Percentiles rank a stretch among this genome's conserved stretches.
Conservation (phyloP, 2,888 invertebrate species). For the Anorthoa munda region DNA sequence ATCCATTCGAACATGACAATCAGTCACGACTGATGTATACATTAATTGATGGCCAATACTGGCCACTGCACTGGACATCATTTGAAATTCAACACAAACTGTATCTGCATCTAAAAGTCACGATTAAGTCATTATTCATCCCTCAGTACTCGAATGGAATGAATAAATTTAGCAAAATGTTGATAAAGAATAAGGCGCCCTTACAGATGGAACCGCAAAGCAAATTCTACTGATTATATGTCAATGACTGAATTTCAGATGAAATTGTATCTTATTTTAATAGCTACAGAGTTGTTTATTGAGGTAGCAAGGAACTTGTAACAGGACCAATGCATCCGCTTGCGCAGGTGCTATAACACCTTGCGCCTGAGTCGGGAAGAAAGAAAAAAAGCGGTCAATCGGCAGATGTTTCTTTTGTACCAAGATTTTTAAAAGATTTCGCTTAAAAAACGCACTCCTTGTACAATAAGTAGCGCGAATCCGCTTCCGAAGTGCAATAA, state of each 20-base stretch:
- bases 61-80: constrained; percentile 29
- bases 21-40: constrained; percentile 46
- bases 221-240: constrained; percentile 12
- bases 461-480: constrained; percentile 33
- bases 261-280: constrained; percentile 43
- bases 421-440: constrained; percentile 52
- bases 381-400: constrained; percentile 65
- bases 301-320: constrained; percentile 31
- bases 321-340: constrained; percentile 67
- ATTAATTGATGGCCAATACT: constrained; percentile 49
- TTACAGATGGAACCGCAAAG: constrained; percentile 46
- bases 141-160: constrained; percentile 57
- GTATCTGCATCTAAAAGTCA: constrained; percentile 64
- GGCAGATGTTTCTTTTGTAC: constrained; percentile 72
- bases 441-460: constrained; percentile 39
- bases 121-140: constrained; percentile 70
- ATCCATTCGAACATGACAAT: constrained; percentile 38
- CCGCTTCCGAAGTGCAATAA: constrained; percentile 43
- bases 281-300: constrained; percentile 22
- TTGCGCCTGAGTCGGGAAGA: constrained; percentile 71
- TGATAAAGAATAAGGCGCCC: constrained; percentile 38
- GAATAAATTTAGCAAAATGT: constrained; percentile 51
- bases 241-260: neutral
- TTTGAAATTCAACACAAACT: constrained; percentile 58
- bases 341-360: constrained; percentile 80